Evolutionary conservation across 2,113 vertebrate genomes (phyloP).

Genomic region (Mastomys natalensis): DNA sequence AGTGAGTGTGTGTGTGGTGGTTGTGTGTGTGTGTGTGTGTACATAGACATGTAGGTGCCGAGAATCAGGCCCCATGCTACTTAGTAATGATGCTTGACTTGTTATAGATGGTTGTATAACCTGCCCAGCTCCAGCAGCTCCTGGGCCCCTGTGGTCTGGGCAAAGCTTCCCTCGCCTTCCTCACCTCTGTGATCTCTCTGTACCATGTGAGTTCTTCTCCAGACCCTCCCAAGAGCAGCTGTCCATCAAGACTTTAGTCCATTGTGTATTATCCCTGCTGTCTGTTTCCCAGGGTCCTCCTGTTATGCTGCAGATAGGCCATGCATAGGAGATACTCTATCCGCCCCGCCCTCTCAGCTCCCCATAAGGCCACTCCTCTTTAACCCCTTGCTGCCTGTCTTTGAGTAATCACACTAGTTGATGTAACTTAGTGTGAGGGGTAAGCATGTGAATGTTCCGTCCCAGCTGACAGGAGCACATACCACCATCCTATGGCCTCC

Average conservation of each 20-base stretch:
- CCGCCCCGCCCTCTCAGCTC: background rate
- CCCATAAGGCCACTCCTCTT: background rate
- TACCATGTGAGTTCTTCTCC: background rate
- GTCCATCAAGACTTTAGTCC: background rate
- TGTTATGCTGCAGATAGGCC: too few species aligned
- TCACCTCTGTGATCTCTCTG: background rate
- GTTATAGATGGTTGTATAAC: too few species aligned
- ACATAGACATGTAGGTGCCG: accelerated
- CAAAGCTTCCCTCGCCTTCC: background rate
- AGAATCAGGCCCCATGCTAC: background rate
- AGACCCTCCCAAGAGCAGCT: background rate
- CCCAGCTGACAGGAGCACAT: background rate
- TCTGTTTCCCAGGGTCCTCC: background rate
- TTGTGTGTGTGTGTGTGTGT: background rate
- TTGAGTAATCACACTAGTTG: background rate
- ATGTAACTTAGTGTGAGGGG: accelerated
- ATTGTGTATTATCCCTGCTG: accelerated
- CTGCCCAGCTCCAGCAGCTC: background rate
- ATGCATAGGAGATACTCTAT: background rate
- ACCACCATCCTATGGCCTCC: background rate
- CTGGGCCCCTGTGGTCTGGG: background rate
- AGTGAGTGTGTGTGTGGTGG: background rate
- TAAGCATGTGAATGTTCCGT: accelerated
- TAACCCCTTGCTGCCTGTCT: background rate
- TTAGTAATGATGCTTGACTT: background rate